Percentiles rank a stretch among this genome's conserved stretches.
Evolutionary conservation across 2,888 invertebrate genomes (phyloP).

Genomic region (Lysandra coridon): DNA sequence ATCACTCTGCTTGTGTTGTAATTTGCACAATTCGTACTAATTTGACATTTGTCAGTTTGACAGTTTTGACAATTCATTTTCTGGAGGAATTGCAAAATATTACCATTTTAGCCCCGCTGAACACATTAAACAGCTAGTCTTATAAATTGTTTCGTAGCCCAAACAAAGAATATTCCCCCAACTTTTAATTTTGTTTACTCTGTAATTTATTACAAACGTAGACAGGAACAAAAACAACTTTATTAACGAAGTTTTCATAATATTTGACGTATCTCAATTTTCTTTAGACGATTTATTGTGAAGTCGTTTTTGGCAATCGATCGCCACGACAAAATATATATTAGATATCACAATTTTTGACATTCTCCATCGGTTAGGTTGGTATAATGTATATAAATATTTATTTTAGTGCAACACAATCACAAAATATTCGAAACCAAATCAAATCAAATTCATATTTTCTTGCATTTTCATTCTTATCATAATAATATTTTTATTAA

Average conservation of each 20-base stretch:
- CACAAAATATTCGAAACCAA: no score
- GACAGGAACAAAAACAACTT: slow-evolving; percentile 8
- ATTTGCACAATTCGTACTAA: no score
- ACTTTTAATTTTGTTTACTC: slow-evolving; percentile 23
- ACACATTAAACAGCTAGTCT: not conserved
- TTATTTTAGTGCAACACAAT: no score
- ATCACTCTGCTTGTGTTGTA: no score
- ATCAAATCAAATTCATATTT: not conserved
- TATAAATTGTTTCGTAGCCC: not conserved
- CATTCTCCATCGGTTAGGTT: not conserved
- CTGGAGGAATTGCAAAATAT: no score
- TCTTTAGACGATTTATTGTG: not conserved
- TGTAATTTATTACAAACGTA: not conserved
- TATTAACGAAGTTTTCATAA: not conserved
- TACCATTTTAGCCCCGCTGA: no score
- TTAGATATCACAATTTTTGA: not conserved
- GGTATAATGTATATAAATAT: not conserved
- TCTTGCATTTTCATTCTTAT: not conserved
- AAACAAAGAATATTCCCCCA: not conserved
- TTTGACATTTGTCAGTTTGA: no score
- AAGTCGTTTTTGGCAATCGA: not conserved
- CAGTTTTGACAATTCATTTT: no score
- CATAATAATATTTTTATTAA: not conserved
- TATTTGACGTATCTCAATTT: slow-evolving; percentile 4
- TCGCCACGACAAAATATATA: not conserved